These are phyloP conservation scores for Crossocerus cetratus DNA, from an alignment of 2,888 invertebrate species.

Conservation along the genomic window DNA sequence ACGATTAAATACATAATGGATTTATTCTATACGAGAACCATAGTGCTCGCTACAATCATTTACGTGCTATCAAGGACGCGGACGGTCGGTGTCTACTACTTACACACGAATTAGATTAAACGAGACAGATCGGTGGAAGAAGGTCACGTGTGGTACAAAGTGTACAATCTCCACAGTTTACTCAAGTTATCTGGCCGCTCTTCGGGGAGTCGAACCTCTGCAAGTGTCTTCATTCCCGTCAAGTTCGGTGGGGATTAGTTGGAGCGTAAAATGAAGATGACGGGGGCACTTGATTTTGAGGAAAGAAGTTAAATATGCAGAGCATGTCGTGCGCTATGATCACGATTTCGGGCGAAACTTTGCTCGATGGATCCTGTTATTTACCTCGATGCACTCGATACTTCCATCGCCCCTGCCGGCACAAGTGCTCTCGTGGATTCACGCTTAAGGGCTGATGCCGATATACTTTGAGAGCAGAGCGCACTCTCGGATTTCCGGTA, in stretches of 20 bases:
- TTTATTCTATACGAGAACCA: too few relatives aligned
- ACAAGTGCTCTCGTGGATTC: slow-evolving; percentile 3
- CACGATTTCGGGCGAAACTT: neutral
- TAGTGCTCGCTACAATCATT: too few relatives aligned
- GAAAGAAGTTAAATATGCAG: neutral
- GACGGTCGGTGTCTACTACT: slow-evolving; percentile 5
- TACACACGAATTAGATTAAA: slow-evolving; percentile 32
- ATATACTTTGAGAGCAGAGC: too few relatives aligned
- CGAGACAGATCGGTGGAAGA: slow-evolving; percentile 19
- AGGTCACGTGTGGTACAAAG: slow-evolving; percentile 25
- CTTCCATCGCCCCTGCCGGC: neutral
- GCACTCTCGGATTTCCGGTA: too few relatives aligned
- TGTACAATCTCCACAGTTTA: slow-evolving; percentile 27
- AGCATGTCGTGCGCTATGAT: neutral
- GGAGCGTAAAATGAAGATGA: neutral
- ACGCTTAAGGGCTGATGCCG: neutral
- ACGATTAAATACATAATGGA: too few relatives aligned
- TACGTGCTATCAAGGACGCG: neutral
- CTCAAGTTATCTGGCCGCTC: slow-evolving; percentile 16
- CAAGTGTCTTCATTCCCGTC: neutral
- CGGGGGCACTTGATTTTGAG: neutral
- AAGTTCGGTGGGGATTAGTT: neutral
- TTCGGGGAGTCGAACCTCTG: neutral
- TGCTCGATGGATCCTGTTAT: neutral
- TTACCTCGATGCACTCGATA: neutral